Base-by-base conservation (phyloP, 2,113 vertebrate genomes). In the Ctenodactylus gundi region DNA sequence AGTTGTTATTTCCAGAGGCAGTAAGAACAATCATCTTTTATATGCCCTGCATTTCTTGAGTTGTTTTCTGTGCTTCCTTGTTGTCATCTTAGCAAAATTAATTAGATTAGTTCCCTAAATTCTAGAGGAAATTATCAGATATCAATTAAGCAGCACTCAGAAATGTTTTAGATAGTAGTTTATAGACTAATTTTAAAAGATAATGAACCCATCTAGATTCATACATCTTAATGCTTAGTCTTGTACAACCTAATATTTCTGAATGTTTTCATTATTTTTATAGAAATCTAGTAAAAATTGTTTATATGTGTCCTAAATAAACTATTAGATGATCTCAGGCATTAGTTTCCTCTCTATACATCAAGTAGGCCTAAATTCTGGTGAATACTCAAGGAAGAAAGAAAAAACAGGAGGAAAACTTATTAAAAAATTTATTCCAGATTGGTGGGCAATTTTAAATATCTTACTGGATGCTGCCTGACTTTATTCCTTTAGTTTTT, bases 1-100 rank as follows among this genome's bases (percentile, higher is more conserved):
- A 95, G 90, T 98, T 97, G 97, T 85, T 97, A 97, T 97, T 98
- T 98, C 95, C 89, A 78, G 95, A 96, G 95, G 94, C 97, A 97
- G 97, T 98, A 97, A 96, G 94, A 93, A 96, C 17, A 95, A 89
- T 77, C 82, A 90, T 94, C 86, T 97, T 77, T 91, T 97, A 94
- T 60, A 90, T 62, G 80, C 70, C 95, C 78, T 95, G 51, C 75
- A 88, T 91, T 96, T 95, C 97, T 95, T 93, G 86, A 96, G 86
- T 46, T 97, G 55, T 90, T 97, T 98, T 97, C 82, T 96, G 18
- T 82, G 84, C 21, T 88, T 96, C 94, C 91, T 96, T 97, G 86
- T 96, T 88, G 58, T 92, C 92, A 94, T 34, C 91, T 84, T 93
- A 93, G 68, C 67, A 93, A 98, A 98, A 97, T 97, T 97, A 97